Percentiles rank a stretch among this genome's conserved stretches.
phyloP scores from a whole-genome alignment of 2,113 vertebrate genomes.

The Bungarus multicinctus region DNA sequence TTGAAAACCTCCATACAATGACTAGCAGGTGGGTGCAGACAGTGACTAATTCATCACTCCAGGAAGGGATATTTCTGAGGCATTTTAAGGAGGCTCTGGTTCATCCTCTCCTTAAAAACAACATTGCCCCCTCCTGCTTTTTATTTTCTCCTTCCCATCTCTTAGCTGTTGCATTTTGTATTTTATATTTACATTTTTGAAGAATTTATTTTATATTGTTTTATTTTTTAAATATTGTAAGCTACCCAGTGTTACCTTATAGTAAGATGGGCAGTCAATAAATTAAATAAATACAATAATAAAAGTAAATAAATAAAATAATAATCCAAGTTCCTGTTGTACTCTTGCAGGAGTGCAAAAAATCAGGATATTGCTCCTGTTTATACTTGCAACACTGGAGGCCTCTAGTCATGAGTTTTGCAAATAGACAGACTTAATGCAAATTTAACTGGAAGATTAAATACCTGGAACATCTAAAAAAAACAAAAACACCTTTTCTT shows the following conservation, averaged over 20 bases:
- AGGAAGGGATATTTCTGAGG: not conserved
- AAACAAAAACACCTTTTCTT: no score
- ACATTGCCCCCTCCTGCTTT: accelerated
- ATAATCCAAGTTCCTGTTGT: not conserved
- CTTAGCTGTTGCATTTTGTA: not conserved
- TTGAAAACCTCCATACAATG: not conserved
- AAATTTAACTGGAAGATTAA: not conserved
- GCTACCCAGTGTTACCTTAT: not conserved
- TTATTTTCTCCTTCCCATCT: not conserved
- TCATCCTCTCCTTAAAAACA: not conserved
- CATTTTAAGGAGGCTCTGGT: not conserved
- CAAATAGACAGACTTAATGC: not conserved
- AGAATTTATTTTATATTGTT: not conserved
- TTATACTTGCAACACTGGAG: not conserved
- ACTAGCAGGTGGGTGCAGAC: not conserved
- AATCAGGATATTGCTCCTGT: not conserved
- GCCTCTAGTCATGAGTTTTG: not conserved
- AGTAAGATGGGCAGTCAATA: not conserved
- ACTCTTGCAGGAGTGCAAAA: not conserved
- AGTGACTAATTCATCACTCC: not conserved
- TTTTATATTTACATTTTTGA: not conserved
- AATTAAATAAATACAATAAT: not conserved
- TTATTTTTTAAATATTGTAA: not conserved
- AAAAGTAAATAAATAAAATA: not conserved
- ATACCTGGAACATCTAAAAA: not conserved